phyloP scores from a whole-genome alignment of 2,888 invertebrate species.

The Protonemura montana region DNA sequence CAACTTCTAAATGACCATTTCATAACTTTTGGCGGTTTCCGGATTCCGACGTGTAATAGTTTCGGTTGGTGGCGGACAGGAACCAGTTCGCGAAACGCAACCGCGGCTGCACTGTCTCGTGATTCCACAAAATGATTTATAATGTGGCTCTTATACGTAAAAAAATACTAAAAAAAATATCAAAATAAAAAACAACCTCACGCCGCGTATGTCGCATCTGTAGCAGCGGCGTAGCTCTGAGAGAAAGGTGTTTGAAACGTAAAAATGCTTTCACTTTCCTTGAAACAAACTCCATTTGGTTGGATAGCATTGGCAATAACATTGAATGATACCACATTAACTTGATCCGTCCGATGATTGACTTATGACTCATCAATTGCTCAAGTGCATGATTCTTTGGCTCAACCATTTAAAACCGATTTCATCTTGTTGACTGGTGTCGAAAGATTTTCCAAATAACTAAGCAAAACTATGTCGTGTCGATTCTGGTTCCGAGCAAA shows the following conservation, averaged over 20 bases:
- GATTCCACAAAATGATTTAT: neutral
- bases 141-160: neutral
- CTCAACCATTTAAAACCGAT: too few relatives aligned
- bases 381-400: neutral
- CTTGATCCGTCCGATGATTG: neutral
- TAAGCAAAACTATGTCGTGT: too few relatives aligned
- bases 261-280: slow-evolving; percentile 25
- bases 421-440: too few relatives aligned
- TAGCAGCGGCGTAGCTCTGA: neutral
- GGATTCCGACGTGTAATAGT: slow-evolving; percentile 20
- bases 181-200: neutral
- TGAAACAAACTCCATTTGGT: neutral
- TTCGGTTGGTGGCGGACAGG: neutral
- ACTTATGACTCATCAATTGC: neutral
- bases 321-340: neutral
- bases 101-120: neutral
- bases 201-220: neutral
- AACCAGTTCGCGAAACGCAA: neutral
- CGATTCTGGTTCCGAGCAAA: too few relatives aligned
- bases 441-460: too few relatives aligned
- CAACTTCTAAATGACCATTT: neutral
- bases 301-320: slow-evolving; percentile 4
- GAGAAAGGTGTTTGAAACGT: slow-evolving; percentile 20
- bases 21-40: slow-evolving; percentile 10
- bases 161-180: neutral